A percentile compares a stretch with the other conserved stretches of the same genome.
Conservation (phyloP, 2,797 vertebrate species). For the Sebastes iracundus region DNA sequence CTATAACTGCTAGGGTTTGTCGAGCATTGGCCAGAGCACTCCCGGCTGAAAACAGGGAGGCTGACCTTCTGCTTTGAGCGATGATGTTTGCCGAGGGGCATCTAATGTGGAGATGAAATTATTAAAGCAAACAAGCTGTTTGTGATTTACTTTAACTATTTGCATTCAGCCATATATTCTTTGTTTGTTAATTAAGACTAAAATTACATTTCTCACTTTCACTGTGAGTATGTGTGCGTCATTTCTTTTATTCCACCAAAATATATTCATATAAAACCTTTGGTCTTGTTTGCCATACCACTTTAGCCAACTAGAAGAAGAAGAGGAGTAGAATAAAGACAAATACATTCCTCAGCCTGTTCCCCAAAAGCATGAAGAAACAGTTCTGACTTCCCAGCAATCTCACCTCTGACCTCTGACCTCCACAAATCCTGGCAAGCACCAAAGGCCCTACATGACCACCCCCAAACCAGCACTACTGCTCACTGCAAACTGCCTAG, state of each 20-base stretch:
- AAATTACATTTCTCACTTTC: neutral
- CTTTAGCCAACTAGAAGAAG: constrained; percentile 1
- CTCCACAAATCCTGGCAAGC: constrained; percentile 76
- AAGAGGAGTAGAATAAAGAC: neutral
- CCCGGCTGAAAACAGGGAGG: constrained; percentile 31
- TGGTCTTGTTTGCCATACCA: neutral
- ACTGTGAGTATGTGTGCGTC: neutral
- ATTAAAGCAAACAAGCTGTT: constrained; percentile 22
- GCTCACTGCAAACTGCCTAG: constrained; percentile 28
- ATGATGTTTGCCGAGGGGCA: constrained; percentile 43
- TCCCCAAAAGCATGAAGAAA: constrained; percentile 72
- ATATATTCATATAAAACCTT: neutral
- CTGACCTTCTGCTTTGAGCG: constrained; percentile 44
- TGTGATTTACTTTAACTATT: neutral
- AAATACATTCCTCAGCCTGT: constrained; percentile 39
- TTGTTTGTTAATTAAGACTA: neutral
- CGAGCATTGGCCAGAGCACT: constrained; percentile 7
- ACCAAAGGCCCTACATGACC: constrained; percentile 57
- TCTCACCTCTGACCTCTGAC: constrained; percentile 83
- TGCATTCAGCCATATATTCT: neutral
- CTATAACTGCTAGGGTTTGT: constrained; percentile 41
- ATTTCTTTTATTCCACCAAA: neutral
- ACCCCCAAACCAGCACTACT: constrained; percentile 45
- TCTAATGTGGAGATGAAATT: constrained; percentile 42
- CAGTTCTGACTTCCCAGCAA: constrained; percentile 68